Conservation (phyloP, 2,797 vertebrate genomes). For the Acropternis orthonyx region DNA sequence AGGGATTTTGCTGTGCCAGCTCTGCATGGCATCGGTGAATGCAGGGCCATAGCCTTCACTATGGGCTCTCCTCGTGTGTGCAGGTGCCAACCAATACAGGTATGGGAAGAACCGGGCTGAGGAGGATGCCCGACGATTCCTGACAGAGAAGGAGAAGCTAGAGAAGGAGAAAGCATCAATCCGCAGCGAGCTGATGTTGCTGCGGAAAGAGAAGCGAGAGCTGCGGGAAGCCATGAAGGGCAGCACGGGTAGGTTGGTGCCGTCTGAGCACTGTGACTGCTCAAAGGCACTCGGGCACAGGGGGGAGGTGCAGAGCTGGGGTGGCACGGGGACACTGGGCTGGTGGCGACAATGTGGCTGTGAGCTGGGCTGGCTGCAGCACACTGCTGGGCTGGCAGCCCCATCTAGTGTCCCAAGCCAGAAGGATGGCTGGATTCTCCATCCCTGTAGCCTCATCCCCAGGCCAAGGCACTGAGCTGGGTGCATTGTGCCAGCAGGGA, state of each 20-base stretch:
- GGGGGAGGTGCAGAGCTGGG: neutral
- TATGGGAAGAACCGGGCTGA: constrained; percentile 96
- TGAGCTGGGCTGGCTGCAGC: neutral
- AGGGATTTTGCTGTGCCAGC: neutral
- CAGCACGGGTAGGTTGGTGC: constrained; percentile 75
- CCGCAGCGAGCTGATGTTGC: constrained; percentile 78
- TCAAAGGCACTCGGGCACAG: accelerated
- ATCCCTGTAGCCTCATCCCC: accelerated
- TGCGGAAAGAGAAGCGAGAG: constrained; percentile 87
- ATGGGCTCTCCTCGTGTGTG: neutral
- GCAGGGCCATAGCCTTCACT: neutral
- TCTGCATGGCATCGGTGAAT: accelerated
- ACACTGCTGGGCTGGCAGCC: neutral
- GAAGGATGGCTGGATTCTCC: neutral
- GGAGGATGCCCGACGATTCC: constrained; percentile 90
- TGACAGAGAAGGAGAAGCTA: constrained; percentile 89
- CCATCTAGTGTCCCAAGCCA: constrained; percentile 19
- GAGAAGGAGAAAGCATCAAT: constrained; percentile 90
- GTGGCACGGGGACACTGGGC: neutral
- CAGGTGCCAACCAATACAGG: constrained; percentile 91
- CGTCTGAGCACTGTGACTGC: accelerated
- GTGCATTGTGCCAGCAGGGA: constrained; percentile 67
- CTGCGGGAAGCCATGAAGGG: constrained; percentile 85
- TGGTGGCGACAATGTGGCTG: accelerated
- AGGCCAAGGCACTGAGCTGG: neutral